phyloP scores from a whole-genome alignment of 2,797 vertebrate species.

The Trematomus bernacchii region DNA sequence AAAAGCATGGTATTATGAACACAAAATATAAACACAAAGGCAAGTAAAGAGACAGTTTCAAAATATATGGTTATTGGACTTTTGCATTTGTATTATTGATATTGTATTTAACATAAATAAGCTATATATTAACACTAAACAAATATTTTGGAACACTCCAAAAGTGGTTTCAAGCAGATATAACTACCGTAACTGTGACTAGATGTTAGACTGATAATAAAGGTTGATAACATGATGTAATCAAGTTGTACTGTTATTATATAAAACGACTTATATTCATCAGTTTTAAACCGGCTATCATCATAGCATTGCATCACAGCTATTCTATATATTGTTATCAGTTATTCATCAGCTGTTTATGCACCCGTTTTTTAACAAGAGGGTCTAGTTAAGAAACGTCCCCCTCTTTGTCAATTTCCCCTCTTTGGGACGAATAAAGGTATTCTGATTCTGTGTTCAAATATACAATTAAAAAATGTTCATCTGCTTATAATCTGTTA shows the following conservation, averaged over 20 bases:
- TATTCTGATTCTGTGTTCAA: neutral
- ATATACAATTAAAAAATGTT: neutral
- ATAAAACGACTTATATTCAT: neutral
- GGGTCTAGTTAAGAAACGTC: too few relatives aligned
- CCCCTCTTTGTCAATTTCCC: too few relatives aligned
- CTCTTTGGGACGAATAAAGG: too few relatives aligned
- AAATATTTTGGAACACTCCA: neutral
- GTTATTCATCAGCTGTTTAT: neutral
- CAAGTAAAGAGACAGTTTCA: neutral
- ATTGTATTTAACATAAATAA: neutral
- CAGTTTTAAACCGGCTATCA: neutral
- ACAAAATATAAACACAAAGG: constrained; percentile 4
- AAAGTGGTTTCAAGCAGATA: neutral
- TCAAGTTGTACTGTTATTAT: neutral
- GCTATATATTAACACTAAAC: neutral
- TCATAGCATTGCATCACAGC: neutral
- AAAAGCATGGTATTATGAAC: constrained; percentile 34
- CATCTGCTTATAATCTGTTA: neutral
- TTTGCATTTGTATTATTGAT: neutral
- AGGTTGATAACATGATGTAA: neutral
- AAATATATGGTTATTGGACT: neutral
- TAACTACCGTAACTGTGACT: neutral
- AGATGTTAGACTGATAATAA: neutral
- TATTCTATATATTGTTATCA: neutral
- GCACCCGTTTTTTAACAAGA: too few relatives aligned